Conservation (phyloP, 2,888 invertebrate species). For the Synergus itoensis region DNA sequence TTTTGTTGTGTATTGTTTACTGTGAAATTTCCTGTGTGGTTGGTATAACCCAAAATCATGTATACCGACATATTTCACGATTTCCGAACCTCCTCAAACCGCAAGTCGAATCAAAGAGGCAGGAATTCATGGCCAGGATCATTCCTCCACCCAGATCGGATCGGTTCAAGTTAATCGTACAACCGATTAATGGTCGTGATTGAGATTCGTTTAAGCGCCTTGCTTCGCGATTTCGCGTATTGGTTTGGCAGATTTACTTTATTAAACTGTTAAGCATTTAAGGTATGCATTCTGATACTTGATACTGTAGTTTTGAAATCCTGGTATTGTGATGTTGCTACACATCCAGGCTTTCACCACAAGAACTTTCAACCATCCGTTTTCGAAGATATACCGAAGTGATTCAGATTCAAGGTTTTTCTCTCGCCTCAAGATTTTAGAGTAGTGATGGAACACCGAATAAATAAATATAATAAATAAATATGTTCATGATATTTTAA, state of each 20-base stretch:
- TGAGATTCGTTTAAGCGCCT: slow-evolving; percentile 50
- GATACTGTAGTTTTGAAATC: too few relatives aligned
- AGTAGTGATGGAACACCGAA: too few relatives aligned
- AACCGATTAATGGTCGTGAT: slow-evolving; percentile 57
- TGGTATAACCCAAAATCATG: slow-evolving; percentile 33
- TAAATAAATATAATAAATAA: too few relatives aligned
- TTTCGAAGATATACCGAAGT: background rate
- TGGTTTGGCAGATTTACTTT: background rate
- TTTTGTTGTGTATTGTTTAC: slow-evolving; percentile 27
- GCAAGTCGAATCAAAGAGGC: slow-evolving; percentile 33
- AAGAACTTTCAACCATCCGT: background rate
- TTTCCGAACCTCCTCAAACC: slow-evolving; percentile 31
- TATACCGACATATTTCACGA: slow-evolving; percentile 30
- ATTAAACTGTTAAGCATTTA: too few relatives aligned
- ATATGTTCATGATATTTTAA: too few relatives aligned
- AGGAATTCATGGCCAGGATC: slow-evolving; percentile 32
- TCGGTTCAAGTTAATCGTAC: slow-evolving; percentile 54
- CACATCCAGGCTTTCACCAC: background rate
- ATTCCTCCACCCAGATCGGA: slow-evolving; percentile 32
- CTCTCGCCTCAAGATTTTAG: background rate
- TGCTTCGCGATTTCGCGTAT: background rate
- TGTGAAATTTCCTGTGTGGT: slow-evolving; percentile 27
- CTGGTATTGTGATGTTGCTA: too few relatives aligned
- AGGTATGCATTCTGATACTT: too few relatives aligned
- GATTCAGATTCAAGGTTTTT: background rate